phyloP scores from a whole-genome alignment of 2,888 invertebrate species.

The Volucella inflata region DNA sequence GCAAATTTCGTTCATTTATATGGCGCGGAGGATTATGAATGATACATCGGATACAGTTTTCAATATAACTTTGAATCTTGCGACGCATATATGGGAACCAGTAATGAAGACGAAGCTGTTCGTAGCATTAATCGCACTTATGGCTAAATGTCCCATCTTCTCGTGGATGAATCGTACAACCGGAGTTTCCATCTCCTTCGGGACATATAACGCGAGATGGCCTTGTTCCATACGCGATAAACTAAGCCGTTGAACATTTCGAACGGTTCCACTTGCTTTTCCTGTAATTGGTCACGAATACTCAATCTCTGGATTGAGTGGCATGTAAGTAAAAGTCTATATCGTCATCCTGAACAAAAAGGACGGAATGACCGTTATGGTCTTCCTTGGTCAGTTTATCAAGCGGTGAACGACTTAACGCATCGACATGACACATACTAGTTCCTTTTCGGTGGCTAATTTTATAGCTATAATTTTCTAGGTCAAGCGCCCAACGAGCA shows the following conservation, averaged over 20 bases:
- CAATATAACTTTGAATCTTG: slow-evolving; percentile 25
- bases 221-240: slow-evolving; percentile 29
- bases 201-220: slow-evolving; percentile 28
- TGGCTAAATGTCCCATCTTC: slow-evolving; percentile 11
- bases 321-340: slow-evolving; percentile 50
- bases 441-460: slow-evolving; percentile 71
- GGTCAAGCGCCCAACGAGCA: slow-evolving; percentile 69
- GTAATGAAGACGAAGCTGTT: slow-evolving; percentile 26
- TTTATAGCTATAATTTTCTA: slow-evolving; percentile 73
- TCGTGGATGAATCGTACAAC: slow-evolving; percentile 21
- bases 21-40: slow-evolving; percentile 33
- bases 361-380: neutral
- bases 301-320: slow-evolving; percentile 34
- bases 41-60: slow-evolving; percentile 35
- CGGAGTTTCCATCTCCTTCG: slow-evolving; percentile 15
- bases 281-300: neutral
- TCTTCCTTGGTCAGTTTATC: neutral
- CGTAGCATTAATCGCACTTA: slow-evolving; percentile 7
- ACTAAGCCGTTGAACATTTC: slow-evolving; percentile 35
- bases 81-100: slow-evolving; percentile 30
- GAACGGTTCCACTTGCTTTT: slow-evolving; percentile 17
- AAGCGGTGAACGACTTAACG: slow-evolving; percentile 75
- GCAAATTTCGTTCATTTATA: slow-evolving; percentile 71
- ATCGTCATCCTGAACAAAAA: slow-evolving; percentile 36
- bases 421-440: slow-evolving; percentile 79